Conservation (phyloP, 2,797 vertebrate genomes). For the Pseudochirops cupreus region DNA sequence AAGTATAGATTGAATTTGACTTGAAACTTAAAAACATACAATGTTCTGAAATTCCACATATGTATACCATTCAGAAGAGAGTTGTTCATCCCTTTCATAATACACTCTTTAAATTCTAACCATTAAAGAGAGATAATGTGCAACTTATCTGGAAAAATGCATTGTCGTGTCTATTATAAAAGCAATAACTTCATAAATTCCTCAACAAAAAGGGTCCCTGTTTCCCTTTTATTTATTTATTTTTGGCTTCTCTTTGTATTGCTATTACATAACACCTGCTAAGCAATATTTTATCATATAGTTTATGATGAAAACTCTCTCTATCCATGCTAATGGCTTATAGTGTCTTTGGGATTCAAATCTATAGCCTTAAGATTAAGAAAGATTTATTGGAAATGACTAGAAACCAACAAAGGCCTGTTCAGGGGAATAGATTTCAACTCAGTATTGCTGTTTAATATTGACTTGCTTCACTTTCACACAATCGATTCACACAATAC, state of each 20-base stretch:
- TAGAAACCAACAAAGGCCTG: conserved; percentile 52
- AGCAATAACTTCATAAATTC: conserved; percentile 50
- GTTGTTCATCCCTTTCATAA: neutral
- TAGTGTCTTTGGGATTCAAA: conserved; percentile 74
- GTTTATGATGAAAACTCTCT: conserved; percentile 66
- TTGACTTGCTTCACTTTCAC: neutral
- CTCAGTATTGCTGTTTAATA: conserved; percentile 8
- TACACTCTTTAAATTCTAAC: neutral
- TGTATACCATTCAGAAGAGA: conserved; percentile 24
- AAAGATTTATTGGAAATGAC: conserved; percentile 74
- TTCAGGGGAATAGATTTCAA: neutral
- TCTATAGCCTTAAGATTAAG: conserved; percentile 74
- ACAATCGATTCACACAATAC: neutral
- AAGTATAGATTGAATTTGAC: conserved; percentile 19
- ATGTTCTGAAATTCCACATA: neutral
- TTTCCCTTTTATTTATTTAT: conserved; percentile 5
- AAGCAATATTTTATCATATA: conserved; percentile 62
- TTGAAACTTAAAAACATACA: neutral
- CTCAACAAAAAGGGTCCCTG: neutral
- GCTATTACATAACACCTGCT: conserved; percentile 72
- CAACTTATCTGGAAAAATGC: neutral
- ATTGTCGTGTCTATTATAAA: conserved; percentile 11
- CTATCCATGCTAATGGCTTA: conserved; percentile 60
- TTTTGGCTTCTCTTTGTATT: conserved; percentile 56
- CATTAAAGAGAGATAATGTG: neutral